These are phyloP conservation scores for Gymnopithys bicolor DNA, from an alignment of 2,797 vertebrate species.

Conservation along the genomic window DNA sequence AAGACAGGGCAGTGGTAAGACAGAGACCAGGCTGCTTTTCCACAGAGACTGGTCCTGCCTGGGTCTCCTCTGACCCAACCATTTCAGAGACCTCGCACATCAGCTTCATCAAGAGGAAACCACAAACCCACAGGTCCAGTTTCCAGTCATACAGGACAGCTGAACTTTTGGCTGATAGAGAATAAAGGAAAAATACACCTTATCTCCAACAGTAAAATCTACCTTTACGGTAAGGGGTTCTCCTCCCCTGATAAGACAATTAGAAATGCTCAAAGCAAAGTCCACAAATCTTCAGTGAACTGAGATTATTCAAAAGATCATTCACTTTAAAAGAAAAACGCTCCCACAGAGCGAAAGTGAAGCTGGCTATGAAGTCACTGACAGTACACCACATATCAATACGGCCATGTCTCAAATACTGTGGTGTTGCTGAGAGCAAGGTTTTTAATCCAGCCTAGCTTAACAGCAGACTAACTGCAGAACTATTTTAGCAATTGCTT, in stretches of 20 bases:
- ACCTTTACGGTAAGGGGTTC: neutral
- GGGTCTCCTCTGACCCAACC: neutral
- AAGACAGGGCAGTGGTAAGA: neutral
- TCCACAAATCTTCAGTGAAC: neutral
- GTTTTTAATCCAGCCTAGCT: neutral
- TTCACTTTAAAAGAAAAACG: neutral
- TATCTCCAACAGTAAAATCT: neutral
- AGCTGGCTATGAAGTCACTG: neutral
- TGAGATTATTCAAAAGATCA: neutral
- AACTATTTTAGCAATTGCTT: conserved; percentile 54
- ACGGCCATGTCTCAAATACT: neutral
- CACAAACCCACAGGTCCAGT: neutral
- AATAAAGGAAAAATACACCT: neutral
- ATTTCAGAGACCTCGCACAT: neutral
- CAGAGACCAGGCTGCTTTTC: neutral
- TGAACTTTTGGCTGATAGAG: neutral
- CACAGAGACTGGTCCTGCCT: neutral
- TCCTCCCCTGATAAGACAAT: neutral
- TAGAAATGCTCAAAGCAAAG: neutral
- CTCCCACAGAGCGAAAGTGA: neutral
- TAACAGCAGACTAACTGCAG: conserved; percentile 31
- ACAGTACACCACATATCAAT: neutral
- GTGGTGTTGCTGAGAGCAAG: neutral
- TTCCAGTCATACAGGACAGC: neutral
- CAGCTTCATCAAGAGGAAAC: neutral